These are phyloP conservation scores for Artemia sinica DNA, from an alignment of 2,888 invertebrate genomes.

Conservation along the genomic window DNA sequence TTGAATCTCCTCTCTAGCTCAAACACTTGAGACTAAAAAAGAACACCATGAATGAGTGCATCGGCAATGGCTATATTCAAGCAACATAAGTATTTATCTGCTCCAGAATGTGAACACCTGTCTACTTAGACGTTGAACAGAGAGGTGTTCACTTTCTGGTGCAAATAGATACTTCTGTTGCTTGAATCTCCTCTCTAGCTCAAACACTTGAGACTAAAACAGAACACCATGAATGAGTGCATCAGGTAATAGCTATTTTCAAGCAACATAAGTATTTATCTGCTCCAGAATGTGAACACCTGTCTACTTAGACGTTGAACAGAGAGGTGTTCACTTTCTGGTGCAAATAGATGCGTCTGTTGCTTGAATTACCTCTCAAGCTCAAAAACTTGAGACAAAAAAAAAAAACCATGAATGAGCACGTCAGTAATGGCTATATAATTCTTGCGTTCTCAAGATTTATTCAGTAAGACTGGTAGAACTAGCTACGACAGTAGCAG, in stretches of 20 bases:
- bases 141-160: constrained; percentile 73
- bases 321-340: constrained; percentile 75
- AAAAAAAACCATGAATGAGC: background rate
- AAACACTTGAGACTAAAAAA: constrained; percentile 45
- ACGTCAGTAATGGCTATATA: too few relatives aligned
- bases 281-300: too few relatives aligned
- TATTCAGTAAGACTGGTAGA: too few relatives aligned
- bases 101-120: too few relatives aligned
- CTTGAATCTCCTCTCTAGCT: constrained; percentile 67
- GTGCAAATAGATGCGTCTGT: constrained; percentile 74
- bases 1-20: constrained; percentile 72
- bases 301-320: constrained; percentile 33
- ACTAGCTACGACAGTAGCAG: too few relatives aligned
- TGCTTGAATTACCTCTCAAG: constrained; percentile 69
- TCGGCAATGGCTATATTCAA: too few relatives aligned
- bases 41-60: background rate
- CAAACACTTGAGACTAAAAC: constrained; percentile 48
- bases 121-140: constrained; percentile 37
- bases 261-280: too few relatives aligned
- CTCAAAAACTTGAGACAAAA: constrained; percentile 51
- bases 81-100: too few relatives aligned
- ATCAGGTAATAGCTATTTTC: too few relatives aligned
- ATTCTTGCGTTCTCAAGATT: too few relatives aligned
- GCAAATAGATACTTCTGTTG: constrained; percentile 77
- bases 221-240: background rate